Evolutionary conservation across 1,140 invertebrate species (phyloP), one percentile per base, ranked within the genome.

Genomic region (Belonocnema kinseyi): DNA sequence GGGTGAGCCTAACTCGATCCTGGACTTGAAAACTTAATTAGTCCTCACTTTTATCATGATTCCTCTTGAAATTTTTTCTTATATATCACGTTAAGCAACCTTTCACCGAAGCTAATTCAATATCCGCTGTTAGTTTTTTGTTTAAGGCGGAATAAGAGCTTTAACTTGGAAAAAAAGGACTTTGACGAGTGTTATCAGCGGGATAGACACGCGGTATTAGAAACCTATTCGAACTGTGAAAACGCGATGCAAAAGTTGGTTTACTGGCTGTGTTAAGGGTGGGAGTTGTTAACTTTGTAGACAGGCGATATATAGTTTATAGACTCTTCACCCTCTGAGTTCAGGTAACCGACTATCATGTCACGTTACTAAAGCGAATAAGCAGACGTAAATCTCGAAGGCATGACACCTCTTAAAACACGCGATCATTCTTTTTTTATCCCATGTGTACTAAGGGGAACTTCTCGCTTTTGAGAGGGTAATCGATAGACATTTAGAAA

Each of bases 281-380:
- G 73, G 73, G 80, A 80, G 79, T 78, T 78, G 46, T 74, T 77
- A 80, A 83, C 78, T 78, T 66, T 14, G 74, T 75, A 51, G 83
- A 83, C 82, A 87, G 82, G 77, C 81, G 80, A 86, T 85, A 77
- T 80, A 81, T 84, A 82, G 19, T 46, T 58, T 54, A 73, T 73
- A 53, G 72, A 73, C 26, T 21, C 50, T 52, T 78, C 73, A 73
- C 76, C 58, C 21, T 77, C 73, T 33, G 78, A 81, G 76, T 81
- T 75, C 79, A 79, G 70, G 71, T 81, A 85, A 82, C 66, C 75
- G 46, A 52, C 73, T 82, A 74, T 83, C 78, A 66, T 83, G 83
- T 82, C 82, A 83, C 78, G 83, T 82, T 82, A 80, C 33, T 66
- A 66, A 80, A 73, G 76, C 77, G 78, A 33, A 33, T 33, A 33